Conservation (phyloP, 2,113 vertebrate species). For the Myanophis thanlyinensis region DNA sequence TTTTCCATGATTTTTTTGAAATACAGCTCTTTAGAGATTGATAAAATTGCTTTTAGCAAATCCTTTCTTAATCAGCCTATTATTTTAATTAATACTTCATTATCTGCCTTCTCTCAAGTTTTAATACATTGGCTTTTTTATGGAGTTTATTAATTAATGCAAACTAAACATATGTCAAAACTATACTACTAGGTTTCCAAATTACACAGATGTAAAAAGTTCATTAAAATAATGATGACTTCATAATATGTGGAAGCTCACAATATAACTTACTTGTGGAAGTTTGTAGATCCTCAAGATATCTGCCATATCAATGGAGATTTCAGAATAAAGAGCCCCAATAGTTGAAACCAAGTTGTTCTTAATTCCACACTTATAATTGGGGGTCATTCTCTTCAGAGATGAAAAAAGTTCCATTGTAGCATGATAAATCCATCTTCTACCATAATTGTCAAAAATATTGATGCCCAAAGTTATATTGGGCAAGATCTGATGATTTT, state of each 20-base stretch:
- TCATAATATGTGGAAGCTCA: neutral
- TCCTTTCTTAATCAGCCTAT: neutral
- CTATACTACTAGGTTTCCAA: neutral
- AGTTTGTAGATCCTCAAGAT: constrained; percentile 1
- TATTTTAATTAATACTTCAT: too few species aligned
- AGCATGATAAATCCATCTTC: neutral
- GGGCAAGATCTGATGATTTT: neutral
- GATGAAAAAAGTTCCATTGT: neutral
- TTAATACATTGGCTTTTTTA: neutral
- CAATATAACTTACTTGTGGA: neutral
- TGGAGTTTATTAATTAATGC: neutral
- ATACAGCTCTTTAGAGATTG: neutral
- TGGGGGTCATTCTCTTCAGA: neutral
- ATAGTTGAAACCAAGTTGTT: neutral
- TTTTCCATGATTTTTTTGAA: neutral
- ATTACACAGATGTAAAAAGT: neutral
- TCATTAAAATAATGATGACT: neutral
- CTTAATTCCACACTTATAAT: neutral
- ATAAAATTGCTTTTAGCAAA: neutral
- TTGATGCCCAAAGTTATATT: neutral
- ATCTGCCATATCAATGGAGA: neutral
- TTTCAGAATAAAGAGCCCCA: neutral
- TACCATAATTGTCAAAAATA: neutral
- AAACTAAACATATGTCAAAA: neutral
- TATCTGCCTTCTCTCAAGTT: too few species aligned